Percentiles rank a stretch among this genome's conserved stretches.
phyloP scores from a whole-genome alignment of 2,113 vertebrate genomes.

The Grus americana region DNA sequence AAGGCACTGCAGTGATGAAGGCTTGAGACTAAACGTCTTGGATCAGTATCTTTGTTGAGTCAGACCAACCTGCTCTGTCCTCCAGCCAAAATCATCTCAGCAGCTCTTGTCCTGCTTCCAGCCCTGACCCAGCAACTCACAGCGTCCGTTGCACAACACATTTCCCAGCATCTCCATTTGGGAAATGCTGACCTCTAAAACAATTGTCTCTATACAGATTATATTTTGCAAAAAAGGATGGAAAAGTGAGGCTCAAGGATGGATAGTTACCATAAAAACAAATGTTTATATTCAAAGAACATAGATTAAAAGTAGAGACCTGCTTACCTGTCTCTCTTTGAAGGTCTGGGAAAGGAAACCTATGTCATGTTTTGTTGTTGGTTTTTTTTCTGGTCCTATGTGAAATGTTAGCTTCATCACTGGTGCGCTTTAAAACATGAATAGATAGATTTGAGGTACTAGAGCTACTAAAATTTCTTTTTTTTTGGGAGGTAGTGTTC shows the following conservation, averaged over 20 bases:
- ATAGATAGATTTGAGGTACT: not conserved
- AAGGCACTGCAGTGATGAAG: not conserved
- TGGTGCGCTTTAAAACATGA: not conserved
- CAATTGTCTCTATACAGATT: not conserved
- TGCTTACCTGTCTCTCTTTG: not conserved
- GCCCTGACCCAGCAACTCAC: not conserved
- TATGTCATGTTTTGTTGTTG: not conserved
- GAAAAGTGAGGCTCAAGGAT: not conserved
- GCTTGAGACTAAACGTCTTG: not conserved
- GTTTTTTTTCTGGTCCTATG: not conserved
- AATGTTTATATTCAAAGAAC: not conserved
- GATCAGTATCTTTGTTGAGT: not conserved
- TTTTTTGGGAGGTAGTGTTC: not conserved
- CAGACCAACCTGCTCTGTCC: not conserved
- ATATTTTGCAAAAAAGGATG: not conserved
- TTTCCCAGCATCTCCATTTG: not conserved
- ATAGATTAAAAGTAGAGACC: not conserved
- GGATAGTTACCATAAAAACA: not conserved
- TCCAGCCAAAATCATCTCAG: not conserved
- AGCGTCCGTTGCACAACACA: not conserved
- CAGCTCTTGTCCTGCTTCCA: not conserved
- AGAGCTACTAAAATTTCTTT: not conserved
- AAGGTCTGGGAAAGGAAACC: not conserved
- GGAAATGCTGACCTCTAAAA: not conserved
- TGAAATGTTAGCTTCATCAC: not conserved